Evolutionary conservation across 2,113 vertebrate species (phyloP).

Genomic region (Eonycteris spelaea): DNA sequence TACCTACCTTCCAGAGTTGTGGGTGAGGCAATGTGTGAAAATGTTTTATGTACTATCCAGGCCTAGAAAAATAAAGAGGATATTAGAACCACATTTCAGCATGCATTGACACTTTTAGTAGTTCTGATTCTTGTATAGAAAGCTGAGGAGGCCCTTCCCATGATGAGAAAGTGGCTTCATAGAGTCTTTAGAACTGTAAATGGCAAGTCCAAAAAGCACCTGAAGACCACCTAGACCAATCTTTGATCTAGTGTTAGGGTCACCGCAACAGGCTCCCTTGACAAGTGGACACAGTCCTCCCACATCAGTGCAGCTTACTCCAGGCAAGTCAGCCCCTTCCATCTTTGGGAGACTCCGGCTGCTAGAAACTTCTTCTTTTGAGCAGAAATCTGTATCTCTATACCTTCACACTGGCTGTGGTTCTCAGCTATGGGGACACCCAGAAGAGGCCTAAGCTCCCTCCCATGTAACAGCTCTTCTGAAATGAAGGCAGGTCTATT

Average conservation of each 20-base stretch:
- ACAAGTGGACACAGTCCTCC: background rate
- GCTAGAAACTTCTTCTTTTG: background rate
- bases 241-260: background rate
- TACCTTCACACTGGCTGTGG: background rate
- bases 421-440: background rate
- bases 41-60: background rate
- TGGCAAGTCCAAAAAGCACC: background rate
- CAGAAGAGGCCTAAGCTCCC: background rate
- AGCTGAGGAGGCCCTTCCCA: background rate
- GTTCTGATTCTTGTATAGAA: background rate
- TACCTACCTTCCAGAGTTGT: background rate
- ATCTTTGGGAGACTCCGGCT: background rate
- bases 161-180: background rate
- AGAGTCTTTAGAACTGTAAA: background rate
- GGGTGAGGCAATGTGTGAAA: background rate
- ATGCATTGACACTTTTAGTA: background rate
- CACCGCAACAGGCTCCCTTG: background rate
- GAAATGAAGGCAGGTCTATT: background rate
- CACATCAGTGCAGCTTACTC: background rate
- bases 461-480: background rate
- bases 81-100: background rate
- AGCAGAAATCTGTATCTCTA: background rate
- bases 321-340: background rate
- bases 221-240: background rate
- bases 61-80: background rate